Evolutionary conservation across 2,797 vertebrate genomes (phyloP), one percentile per base, ranked within the genome.

Genomic region (Sebastes hubbsi): DNA sequence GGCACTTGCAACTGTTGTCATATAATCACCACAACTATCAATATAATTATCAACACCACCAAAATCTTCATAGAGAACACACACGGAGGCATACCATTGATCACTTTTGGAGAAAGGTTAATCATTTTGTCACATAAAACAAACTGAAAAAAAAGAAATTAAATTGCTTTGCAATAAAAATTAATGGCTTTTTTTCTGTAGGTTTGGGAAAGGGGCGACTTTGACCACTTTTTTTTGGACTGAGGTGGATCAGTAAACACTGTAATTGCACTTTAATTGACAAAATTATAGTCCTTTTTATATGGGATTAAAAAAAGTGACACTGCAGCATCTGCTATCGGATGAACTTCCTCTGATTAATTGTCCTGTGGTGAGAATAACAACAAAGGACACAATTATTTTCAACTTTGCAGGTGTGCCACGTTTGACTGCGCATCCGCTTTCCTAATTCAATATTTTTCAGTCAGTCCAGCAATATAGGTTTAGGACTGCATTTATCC

Each of bases 191-290:
- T 71, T 86, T 82, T 78, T 91, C 74, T 85, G 72, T 71, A 69
- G 56, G 82, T 64, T 83, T 85, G 78, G 85, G 80, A 49, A 62
- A 61, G 78, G 80, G 75, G 42, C 42, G 80, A 87, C 54, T 83
- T 85, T 76, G 83, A 87, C 77, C 87, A 83, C 86, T 85, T 85
- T 85, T 90, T 83, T 84, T 86, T 91, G 84, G 85, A 87, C 84
- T 87, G 83, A 92, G 80, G 87, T 88, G 91, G 84, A 89, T 77
- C 87, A 92, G 83, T 88, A 89, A 92, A 91, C 84, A 87, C 82
- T 88, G 90, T 95, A 95, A 96, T 95, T 94, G 93, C 94, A 96
- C 95, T 95, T 95, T 92, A 85, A 90, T 87, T 84, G 82, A 93
- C 75, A 90, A 82, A 84, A 81, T 87, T 74, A 84, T 85, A 80